Percentiles rank a stretch among this genome's conserved stretches.
Conservation (phyloP, 2,797 vertebrate genomes). For the Rhynchonycteris naso region DNA sequence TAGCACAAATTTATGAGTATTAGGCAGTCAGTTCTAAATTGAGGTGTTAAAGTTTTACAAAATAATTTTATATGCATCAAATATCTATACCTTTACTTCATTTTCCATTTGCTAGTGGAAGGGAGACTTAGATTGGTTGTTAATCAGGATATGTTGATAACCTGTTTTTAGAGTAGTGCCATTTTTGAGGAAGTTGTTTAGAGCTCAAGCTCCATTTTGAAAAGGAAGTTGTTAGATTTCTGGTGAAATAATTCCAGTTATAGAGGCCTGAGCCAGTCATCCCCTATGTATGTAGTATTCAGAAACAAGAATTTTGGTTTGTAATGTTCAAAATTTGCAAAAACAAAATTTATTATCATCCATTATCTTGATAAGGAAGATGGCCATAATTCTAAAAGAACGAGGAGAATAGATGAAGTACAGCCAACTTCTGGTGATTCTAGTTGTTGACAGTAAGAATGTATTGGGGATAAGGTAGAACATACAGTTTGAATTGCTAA, state of each 20-base stretch:
- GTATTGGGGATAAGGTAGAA: background rate
- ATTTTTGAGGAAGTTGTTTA: conserved; percentile 38
- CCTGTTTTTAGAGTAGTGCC: conserved; percentile 9
- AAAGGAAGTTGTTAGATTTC: conserved; percentile 24
- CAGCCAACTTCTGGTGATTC: background rate
- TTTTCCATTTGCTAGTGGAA: conserved; percentile 51
- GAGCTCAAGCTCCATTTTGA: background rate
- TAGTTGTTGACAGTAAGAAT: background rate
- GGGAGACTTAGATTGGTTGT: conserved; percentile 24
- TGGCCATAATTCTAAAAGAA: conserved; percentile 26
- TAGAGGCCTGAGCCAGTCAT: background rate
- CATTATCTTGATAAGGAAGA: background rate
- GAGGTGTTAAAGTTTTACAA: conserved; percentile 21
- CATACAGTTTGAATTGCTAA: background rate
- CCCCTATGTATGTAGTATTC: background rate
- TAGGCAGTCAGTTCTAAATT: conserved; percentile 32
- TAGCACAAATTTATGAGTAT: conserved; percentile 14
- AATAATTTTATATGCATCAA: conserved; percentile 23
- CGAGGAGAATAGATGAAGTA: background rate
- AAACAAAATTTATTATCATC: background rate
- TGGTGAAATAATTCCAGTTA: conserved; percentile 44
- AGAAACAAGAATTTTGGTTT: conserved; percentile 47
- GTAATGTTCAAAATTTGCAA: conserved; percentile 38
- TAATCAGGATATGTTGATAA: conserved; percentile 7
- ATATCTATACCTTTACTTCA: conserved; percentile 38